phyloP scores from a whole-genome alignment of 2,888 invertebrate species.

The Zaprionus lineosus region DNA sequence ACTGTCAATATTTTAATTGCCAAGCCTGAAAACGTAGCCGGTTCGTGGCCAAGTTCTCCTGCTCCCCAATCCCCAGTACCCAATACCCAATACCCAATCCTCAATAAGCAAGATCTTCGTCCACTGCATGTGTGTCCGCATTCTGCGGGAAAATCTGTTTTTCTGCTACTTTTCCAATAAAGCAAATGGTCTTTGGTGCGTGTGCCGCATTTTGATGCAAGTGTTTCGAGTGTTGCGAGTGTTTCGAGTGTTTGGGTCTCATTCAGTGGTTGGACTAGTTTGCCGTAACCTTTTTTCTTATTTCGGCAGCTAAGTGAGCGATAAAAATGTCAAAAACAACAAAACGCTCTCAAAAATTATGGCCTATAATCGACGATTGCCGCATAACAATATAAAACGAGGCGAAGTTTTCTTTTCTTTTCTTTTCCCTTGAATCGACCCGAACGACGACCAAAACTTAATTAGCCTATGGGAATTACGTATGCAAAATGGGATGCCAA shows the following conservation, averaged over 20 bases:
- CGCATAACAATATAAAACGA: constrained; percentile 56
- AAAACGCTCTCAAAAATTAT: constrained; percentile 64
- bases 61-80: constrained; percentile 11
- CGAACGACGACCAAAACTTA: constrained; percentile 55
- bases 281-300: constrained; percentile 55
- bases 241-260: no score
- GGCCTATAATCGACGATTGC: constrained; percentile 53
- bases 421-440: constrained; percentile 59
- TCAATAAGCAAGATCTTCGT: no score
- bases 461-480: constrained; percentile 55
- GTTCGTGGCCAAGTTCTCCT: constrained; percentile 26
- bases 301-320: constrained; percentile 60
- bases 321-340: constrained; percentile 73
- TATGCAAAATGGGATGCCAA: constrained; percentile 51
- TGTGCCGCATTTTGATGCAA: constrained; percentile 70
- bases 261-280: constrained; percentile 51
- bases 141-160: constrained; percentile 69
- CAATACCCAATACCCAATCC: constrained; percentile 14
- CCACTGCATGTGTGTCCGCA: constrained; percentile 78
- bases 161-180: constrained; percentile 74
- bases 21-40: constrained; percentile 52
- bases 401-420: constrained; percentile 54
- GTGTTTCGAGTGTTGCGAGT: constrained; percentile 19
- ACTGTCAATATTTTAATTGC: constrained; percentile 78
- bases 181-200: constrained; percentile 70